phyloP scores from a whole-genome alignment of 1,140 invertebrate genomes.

The Drosophila novamexicana region DNA sequence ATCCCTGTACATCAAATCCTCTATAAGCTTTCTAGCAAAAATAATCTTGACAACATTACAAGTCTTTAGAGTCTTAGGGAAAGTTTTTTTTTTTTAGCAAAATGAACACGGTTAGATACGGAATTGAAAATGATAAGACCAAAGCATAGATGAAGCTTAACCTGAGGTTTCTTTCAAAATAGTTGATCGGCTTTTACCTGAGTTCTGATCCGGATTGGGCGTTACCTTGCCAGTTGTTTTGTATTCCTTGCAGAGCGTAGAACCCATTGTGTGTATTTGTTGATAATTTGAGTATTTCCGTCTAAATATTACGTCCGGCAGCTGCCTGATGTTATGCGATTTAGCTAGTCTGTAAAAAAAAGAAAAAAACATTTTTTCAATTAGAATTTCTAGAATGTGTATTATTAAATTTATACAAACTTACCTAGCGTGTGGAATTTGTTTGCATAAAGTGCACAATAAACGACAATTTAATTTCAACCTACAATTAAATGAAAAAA shows the following conservation, averaged over 20 bases:
- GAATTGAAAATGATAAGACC: too few relatives aligned
- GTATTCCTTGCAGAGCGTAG: constrained; percentile 74
- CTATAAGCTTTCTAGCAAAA: too few relatives aligned
- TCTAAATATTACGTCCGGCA: background rate
- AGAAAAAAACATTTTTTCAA: background rate
- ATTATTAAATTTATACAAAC: background rate
- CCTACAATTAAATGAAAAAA: constrained; percentile 22
- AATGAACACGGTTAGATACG: too few relatives aligned
- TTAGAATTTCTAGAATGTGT: background rate
- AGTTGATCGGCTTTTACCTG: constrained; percentile 43
- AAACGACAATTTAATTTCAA: constrained; percentile 20
- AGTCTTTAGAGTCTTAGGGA: too few relatives aligned
- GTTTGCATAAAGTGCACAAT: constrained; percentile 17
- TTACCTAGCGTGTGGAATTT: constrained; percentile 29
- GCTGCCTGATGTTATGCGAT: background rate
- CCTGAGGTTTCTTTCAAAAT: too few relatives aligned
- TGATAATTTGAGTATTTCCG: constrained; percentile 21
- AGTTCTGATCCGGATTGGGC: constrained; percentile 60
- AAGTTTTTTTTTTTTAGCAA: too few relatives aligned
- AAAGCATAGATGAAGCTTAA: too few relatives aligned
- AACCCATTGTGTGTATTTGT: constrained; percentile 61
- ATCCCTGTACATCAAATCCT: too few relatives aligned
- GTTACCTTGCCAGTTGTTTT: constrained; percentile 67
- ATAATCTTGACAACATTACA: too few relatives aligned
- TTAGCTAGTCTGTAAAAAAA: background rate